Base-by-base conservation (phyloP, 2,888 invertebrate genomes). In the Thymelicus acteon region DNA sequence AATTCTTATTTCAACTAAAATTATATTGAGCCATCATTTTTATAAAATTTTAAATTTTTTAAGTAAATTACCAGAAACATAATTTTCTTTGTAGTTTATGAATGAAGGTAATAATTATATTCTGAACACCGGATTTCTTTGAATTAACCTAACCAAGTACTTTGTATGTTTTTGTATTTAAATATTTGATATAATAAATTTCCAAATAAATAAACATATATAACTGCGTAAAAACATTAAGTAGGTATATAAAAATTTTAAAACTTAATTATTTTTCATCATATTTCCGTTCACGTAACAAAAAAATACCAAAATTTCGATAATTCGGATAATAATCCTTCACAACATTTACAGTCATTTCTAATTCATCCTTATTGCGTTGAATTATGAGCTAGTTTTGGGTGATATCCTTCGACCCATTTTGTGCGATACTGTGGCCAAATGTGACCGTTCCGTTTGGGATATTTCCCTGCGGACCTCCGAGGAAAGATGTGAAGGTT, bases 401-500 rank as follows among this genome's bases (percentile, higher is more conserved):
- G 6, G n/a, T 2, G 7, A 58, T n/a, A 1, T 73, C 72, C 49
- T 73, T 73, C 0, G 52, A 47, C 10, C 48, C 24, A 31, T 49
- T 72, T 57, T 73, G 75, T 8, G 67, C 52, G 10, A 62, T 67
- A 15, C 52, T 60, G 52, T 82, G 82, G 15, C 79, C 79, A 58
- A 86, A 87, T 0, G 82, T 76, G 7, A 84, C 75, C 3, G 77
- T 83, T 2, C 90, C 90, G 52, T 91, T 91, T 0, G 88, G 85
- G 15, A 88, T 74, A 7, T 74, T 80, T 60, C 73, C 79, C 61
- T 89, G 89, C 1, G 91, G 88, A 0, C 91, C 92, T n/a, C 94
- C 94, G 4, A 94, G 89, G 80, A 94, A 94, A 0, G 94, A 94
- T 0, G 94, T 94, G 81, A 94, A 94, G 1, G 94, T 94, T 0